These are phyloP conservation scores for Colletes gigas DNA, from an alignment of 1,140 invertebrate genomes.

Conservation along the genomic window DNA sequence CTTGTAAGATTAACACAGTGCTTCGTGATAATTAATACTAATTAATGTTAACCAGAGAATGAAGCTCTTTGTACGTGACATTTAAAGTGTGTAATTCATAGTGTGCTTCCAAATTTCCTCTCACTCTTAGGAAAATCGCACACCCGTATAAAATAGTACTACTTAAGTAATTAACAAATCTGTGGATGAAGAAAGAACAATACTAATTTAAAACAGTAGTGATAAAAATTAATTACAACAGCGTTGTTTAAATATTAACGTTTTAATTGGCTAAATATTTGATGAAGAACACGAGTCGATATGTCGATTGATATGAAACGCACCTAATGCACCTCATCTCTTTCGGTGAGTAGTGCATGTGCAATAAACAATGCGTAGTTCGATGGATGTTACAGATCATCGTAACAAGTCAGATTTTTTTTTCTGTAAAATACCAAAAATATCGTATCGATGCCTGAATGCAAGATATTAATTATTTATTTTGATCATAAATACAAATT, in stretches of 20 bases:
- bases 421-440: background rate
- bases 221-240: background rate
- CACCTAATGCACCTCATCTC: constrained; percentile 12
- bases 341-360: constrained; percentile 29
- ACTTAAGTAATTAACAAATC: background rate
- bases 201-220: background rate
- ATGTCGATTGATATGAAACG: constrained; percentile 42
- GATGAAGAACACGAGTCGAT: constrained; percentile 10
- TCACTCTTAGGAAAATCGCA: background rate
- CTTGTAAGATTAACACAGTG: background rate
- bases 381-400: constrained; percentile 8
- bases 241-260: background rate
- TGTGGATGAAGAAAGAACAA: background rate
- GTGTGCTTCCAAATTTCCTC: constrained; percentile 20
- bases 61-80: background rate
- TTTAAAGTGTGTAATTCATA: constrained; percentile 34
- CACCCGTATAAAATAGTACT: background rate
- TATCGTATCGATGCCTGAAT: background rate
- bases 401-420: background rate
- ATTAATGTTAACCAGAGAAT: background rate
- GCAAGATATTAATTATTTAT: background rate
- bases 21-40: constrained; percentile 6
- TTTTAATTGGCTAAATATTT: background rate
- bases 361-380: constrained; percentile 46
- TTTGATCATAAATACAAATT: background rate